A percentile compares a stretch with the other conserved stretches of the same genome.
phyloP scores from a whole-genome alignment of 2,797 vertebrate species.

The Lagodon rhomboides region DNA sequence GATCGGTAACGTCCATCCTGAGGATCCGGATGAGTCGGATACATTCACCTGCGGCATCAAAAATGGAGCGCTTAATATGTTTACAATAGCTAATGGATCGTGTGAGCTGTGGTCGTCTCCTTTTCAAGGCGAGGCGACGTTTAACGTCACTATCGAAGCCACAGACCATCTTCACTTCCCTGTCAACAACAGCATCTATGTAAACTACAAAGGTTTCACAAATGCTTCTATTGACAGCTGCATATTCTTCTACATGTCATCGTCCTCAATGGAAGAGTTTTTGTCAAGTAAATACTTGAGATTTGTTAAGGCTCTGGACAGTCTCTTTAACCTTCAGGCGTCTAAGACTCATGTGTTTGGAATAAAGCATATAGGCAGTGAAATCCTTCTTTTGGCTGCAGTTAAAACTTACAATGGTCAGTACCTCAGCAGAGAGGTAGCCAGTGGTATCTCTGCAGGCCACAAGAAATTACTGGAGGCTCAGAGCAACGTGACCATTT shows the following conservation, averaged over 20 bases:
- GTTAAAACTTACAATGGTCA: slow-evolving; percentile 86
- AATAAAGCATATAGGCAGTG: slow-evolving; percentile 79
- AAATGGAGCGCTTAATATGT: slow-evolving; percentile 80
- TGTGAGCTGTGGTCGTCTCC: slow-evolving; percentile 85
- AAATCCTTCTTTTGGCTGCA: slow-evolving; percentile 83
- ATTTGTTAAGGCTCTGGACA: slow-evolving; percentile 87
- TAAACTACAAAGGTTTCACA: slow-evolving; percentile 87
- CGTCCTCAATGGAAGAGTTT: slow-evolving; percentile 80
- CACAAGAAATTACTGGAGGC: slow-evolving; percentile 83
- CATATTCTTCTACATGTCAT: slow-evolving; percentile 83
- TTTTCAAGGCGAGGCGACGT: slow-evolving; percentile 86
- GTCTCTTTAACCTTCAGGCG: slow-evolving; percentile 85
- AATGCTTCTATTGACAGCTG: slow-evolving; percentile 86
- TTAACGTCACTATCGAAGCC: slow-evolving; percentile 85
- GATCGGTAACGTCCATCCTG: slow-evolving; percentile 83
- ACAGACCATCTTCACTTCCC: slow-evolving; percentile 82
- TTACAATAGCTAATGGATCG: slow-evolving; percentile 80
- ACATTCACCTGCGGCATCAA: slow-evolving; percentile 81
- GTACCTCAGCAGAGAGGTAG: slow-evolving; percentile 82
- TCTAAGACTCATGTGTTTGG: slow-evolving; percentile 88
- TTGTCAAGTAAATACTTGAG: slow-evolving; percentile 82
- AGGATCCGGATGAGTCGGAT: slow-evolving; percentile 83
- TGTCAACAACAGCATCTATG: slow-evolving; percentile 86
- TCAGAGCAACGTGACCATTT: slow-evolving; percentile 84
- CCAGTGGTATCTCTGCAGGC: slow-evolving; percentile 78